Evolutionary conservation across 2,797 vertebrate genomes (phyloP), one percentile per base, ranked within the genome.

Genomic region (Rachycentron canadum): DNA sequence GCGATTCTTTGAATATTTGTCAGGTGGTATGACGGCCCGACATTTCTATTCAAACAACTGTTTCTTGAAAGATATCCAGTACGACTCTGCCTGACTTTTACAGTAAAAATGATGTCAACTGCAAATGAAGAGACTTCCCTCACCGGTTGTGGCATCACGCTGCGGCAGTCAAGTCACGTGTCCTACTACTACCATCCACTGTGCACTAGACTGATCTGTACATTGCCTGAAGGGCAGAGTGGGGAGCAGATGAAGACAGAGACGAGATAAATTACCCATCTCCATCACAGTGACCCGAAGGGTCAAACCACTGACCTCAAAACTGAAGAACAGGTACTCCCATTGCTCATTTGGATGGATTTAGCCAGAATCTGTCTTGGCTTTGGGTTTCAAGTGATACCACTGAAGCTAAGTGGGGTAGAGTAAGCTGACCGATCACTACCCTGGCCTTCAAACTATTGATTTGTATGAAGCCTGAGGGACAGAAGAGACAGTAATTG

Each of bases 391-490:
- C 47, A 28, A 70, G 69, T 81, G 34, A 63, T 38, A 63, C 45
- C 28, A 32, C 21, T 50, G 49, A 65, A 67, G 53, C 36, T 68
- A 81, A 76, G 36, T 65, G 41, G 41, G 63, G 45, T 56, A 49
- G 53, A 69, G 55, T 30, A 62, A 30, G 47, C 47, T 56, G 58
- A 14, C 58, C 62, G 58, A 82, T 83, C 62, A 75, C 32, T 40
- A 69, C 25, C 5, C 55, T 50, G 72, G 71, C 79, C 81, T 88
- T 79, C 61, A 76, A 65, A 79, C 70, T 84, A 88, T 88, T 75
- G 88, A 90, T 88, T 79, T 81, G 23, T 73, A 36, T 56, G 34
- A 83, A 78, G 70, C 83, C 83, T 67, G 30, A 16, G 69, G 66
- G 72, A 73, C 43, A 68, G 30, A 65, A 28, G 30, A 82, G 79